Base-by-base conservation (phyloP, 2,797 vertebrate genomes). In the Acanthopagrus latus region DNA sequence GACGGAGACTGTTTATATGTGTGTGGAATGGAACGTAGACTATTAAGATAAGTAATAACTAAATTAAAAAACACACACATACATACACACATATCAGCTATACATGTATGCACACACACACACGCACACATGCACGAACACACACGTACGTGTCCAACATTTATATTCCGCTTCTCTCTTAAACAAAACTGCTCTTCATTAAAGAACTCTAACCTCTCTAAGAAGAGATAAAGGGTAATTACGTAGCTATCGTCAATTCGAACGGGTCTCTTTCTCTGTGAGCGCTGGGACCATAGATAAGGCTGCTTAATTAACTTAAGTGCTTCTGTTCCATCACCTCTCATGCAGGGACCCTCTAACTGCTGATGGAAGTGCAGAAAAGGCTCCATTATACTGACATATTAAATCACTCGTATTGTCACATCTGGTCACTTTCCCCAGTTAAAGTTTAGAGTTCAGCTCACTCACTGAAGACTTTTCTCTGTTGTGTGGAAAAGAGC, bases 281-380 rank as follows among this genome's bases (percentile, higher is more conserved):
- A 88, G 82, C 21, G 18, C 86, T 33, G 86, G 78, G 87, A 91
- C 86, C 68, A 78, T 56, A 91, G 93, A 94, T 94, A 93, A 92
- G 88, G 81, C 83, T 78, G 79, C 90, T 93, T 93, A 94, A 94
- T 94, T 94, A 93, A 93, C 88, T 94, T 90, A 93, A 95, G 91
- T 91, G 91, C 85, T 82, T 91, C 90, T 86, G 79, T 93, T 89
- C 88, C 84, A 90, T 93, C 89, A 92, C 84, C 88, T 92, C 88
- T 91, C 88, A 78, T 74, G 87, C 77, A 69, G 72, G 73, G 78
- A 67, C 84, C 79, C 84, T 90, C 86, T 86, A 84, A 80, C 86
- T 56, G 82, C 83, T 82, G 84, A 91, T 87, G 80, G 82, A 85
- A 83, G 81, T 74, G 86, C 74, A 87, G 75, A 83, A 80, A 84